Base-by-base conservation (phyloP, 1,140 invertebrate species). In the Euglossa dilemma region DNA sequence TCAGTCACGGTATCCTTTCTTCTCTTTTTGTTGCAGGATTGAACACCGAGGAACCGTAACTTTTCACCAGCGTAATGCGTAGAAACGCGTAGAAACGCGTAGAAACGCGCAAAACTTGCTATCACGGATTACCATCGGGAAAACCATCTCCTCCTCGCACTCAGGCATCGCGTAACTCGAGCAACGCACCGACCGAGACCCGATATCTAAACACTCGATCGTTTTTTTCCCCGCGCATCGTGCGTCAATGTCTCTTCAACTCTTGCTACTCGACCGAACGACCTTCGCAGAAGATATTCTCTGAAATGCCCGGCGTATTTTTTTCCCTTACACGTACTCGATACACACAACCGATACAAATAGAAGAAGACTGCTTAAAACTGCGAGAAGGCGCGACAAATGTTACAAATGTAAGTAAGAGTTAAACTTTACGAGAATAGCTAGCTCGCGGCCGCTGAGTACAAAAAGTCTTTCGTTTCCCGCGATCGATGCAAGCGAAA, bases 21-120 rank as follows among this genome's bases (percentile, higher is more conserved):
- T 63, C 45, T 56, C 25, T 63, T 59, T 89, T 57, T 87, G 74
- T 87, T 85, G n/a, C 76, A 92, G 91, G 82, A 66, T 79, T 83
- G 69, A 87, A 89, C 45, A 73, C 84, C 16, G 89, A 91, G 45
- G 89, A 81, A 61, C 87, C 86, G 67, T 92, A 91, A 92, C 80
- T 89, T 90, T 73, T 91, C 81, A 89, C 70, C 83, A 67, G 71
- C 54, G 73, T 85, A 59, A 77, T 81, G 80, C 52, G 82, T 69
- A 36, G 28, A 67, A 54, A 75, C 57, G 47, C 80, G 56, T 76
- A 78, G 72, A 63, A 59, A 77, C 79, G 80, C 52, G 82, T 69
- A 36, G 28, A 67, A 54, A 75, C 57, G 47, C 80, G 56, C 72
- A 78, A 67, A 63, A 78, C n/a, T 67, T 63, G 50, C 67, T 54